Evolutionary conservation across 2,797 vertebrate genomes (phyloP), one percentile per base, ranked within the genome.

Genomic region (Acrocephalus scirpaceus): DNA sequence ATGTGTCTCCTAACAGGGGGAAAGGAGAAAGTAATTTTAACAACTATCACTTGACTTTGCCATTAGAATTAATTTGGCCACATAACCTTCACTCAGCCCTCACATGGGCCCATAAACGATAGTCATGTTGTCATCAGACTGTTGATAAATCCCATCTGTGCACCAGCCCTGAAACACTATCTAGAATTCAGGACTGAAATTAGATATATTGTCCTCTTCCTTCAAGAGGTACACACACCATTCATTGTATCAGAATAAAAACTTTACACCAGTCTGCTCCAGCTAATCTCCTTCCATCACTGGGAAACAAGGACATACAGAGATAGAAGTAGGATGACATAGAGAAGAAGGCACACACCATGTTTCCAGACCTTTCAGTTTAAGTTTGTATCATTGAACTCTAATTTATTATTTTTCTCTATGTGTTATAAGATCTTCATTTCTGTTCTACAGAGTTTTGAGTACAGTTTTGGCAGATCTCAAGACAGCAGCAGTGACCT

Each of bases 131-230:
- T 83, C 70, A 69, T 65, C 54, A 81, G 54, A 66, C 65, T 83
- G 57, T 61, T 77, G 82, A 74, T 74, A 88, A 88, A 90, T 90
- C 72, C 85, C 65, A 81, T 47, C 27, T 72, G 32, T 81, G 64
- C 80, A 93, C 30, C 2, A 1, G 50, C 51, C 62, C 66, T 84
- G 54, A 92, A 90, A 95, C 27, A 44, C n/a, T 62, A 75, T 11
- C 67, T 58, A 75, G 77, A 73, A 93, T 86, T 83, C 79, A 75
- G 62, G 50, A 65, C 62, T 72, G 66, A 80, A 93, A 92, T 77
- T 23, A 90, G 54, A 84, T 88, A 47, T 25, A 77, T 88, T 84
- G 38, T 38, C 38, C 38, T 96, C 69, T 47, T 86, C 54, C 73
- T 93, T 92, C 73, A 81, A 78, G 47, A 85, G 60, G 40, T 56